These are phyloP conservation scores for Microvelia longipes DNA, from an alignment of 1,140 invertebrate genomes.

Conservation along the genomic window DNA sequence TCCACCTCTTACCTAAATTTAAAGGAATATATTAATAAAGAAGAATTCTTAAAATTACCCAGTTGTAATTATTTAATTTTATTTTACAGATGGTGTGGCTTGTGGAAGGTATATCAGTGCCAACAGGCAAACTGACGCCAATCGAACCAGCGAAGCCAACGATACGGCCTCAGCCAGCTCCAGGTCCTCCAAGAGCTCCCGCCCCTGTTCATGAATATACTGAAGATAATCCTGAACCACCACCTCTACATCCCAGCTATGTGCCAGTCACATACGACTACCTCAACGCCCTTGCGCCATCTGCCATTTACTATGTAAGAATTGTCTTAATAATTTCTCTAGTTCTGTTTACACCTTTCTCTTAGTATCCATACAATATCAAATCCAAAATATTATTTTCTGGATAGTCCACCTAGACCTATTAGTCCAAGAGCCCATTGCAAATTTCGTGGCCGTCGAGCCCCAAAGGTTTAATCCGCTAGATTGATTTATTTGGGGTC, in stretches of 20 bases:
- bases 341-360: no score
- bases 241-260: constrained; percentile 22
- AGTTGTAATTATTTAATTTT: no score
- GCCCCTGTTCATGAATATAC: constrained; percentile 22
- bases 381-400: no score
- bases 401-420: no score
- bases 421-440: no score
- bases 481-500: no score
- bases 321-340: background rate
- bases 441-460: no score
- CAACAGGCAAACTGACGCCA: constrained; percentile 22
- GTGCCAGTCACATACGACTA: constrained; percentile 18
- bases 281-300: constrained; percentile 18
- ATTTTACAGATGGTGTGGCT: constrained; percentile 1
- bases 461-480: no score
- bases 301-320: constrained; percentile 19
- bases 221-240: constrained; percentile 21
- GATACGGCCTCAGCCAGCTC: constrained; percentile 6
- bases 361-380: no score
- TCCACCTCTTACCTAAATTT: no score
- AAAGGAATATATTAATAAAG: no score
- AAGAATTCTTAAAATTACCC: no score
- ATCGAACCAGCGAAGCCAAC: constrained; percentile 19
- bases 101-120: constrained; percentile 19
- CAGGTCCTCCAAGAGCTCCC: constrained; percentile 8